phyloP scores from a whole-genome alignment of 2,797 vertebrate genomes.

The Coracias cyanogaster region DNA sequence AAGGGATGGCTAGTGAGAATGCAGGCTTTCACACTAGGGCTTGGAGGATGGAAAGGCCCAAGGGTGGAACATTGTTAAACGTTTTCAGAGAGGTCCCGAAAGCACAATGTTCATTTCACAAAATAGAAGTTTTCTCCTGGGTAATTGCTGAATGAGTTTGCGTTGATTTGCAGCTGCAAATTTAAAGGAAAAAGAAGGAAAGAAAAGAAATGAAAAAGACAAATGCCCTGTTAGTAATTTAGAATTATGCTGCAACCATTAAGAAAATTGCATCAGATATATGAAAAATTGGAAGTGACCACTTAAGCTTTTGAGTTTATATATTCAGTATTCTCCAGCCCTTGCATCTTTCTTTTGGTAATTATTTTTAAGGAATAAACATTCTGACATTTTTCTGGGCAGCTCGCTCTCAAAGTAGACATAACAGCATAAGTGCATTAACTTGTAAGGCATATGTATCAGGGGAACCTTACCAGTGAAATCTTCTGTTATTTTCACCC shows the following conservation, averaged over 20 bases:
- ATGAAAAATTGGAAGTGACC: not conserved
- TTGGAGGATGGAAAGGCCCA: slow-evolving; percentile 47
- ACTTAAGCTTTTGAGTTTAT: not conserved
- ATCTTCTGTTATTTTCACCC: not conserved
- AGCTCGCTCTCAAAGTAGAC: not conserved
- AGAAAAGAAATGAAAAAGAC: slow-evolving; percentile 23
- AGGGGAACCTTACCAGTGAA: not conserved
- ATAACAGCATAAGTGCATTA: not conserved
- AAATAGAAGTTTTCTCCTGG: slow-evolving; percentile 46
- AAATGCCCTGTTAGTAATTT: slow-evolving; percentile 9
- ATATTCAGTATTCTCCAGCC: not conserved
- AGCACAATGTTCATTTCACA: slow-evolving; percentile 49
- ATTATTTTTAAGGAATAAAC: not conserved
- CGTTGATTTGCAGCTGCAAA: slow-evolving; percentile 40
- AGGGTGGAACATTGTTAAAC: slow-evolving; percentile 61
- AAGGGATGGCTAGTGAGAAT: slow-evolving; percentile 43
- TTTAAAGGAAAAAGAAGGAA: not conserved
- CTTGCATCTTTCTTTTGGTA: not conserved
- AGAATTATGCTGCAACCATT: not conserved
- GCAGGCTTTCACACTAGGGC: slow-evolving; percentile 15
- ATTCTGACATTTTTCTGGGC: not conserved
- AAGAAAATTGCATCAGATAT: not conserved
- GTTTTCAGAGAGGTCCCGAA: slow-evolving; percentile 45
- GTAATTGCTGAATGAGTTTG: slow-evolving; percentile 33
- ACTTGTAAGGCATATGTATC: not conserved